Evolutionary conservation across 1,140 invertebrate genomes (phyloP), one percentile per base, ranked within the genome.

Genomic region (Brachionus plicatilis): DNA sequence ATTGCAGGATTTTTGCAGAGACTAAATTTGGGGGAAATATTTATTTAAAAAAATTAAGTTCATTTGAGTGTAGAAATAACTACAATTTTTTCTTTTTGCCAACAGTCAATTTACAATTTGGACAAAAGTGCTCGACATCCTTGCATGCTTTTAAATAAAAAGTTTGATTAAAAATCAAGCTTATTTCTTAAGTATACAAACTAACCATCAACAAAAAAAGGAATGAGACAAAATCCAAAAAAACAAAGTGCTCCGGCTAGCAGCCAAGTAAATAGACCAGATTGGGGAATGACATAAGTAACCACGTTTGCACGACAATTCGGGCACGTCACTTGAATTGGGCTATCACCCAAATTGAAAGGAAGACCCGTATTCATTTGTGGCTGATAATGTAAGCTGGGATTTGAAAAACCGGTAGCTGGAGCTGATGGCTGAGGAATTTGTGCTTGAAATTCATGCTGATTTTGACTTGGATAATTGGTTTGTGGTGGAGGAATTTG

Each of bases 91-190:
- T 75, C 11, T 75, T 43, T 20, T 37, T 75, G 9, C 37, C 37
- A 9, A 75, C n/a, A 29, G 41, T 0, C 0, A 14, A 17, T 47
- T 27, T 41, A 43, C 70, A 75, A 75, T 75, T 75, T 45, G 70
- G 70, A 24, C 70, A 75, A 43, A 14, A 75, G n/a, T 75, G 70
- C 37, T 75, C 70, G 24, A 43, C 70, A 8, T 75, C 70, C n/a
- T 75, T 75, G 7, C 70, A 75, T 2, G 70, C 70, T 47, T 37
- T 65, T 65, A 17, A 17, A 17, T 11, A 65, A 6, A 20, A 65
- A 65, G 27, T 24, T 24, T 17, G 7, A 17, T 17, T 17, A 65
- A 20, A n/a, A 65, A 24, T 65, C 0, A 37, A 37, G 33, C 27
- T 65, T 65, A 9, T 27, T 29, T 11, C 6, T 29, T 29, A 68